Evolutionary conservation across 1,140 invertebrate genomes (phyloP).

Genomic region (Apis mellifera): Amel_HAv3.1 CM009946.2:3775501-3776000

Average conservation of each 20-base stretch:
- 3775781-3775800: conserved; percentile 56
- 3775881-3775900: conserved; percentile 75
- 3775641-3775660: no score
- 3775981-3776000: conserved; percentile 73
- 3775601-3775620: no score
- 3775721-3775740: no score
- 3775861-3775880: conserved; percentile 52
- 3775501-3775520: conserved; percentile 35
- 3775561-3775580: not conserved
- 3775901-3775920: conserved; percentile 66
- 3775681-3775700: no score
- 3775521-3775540: conserved; percentile 31
- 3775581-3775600: no score
- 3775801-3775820: conserved; percentile 48
- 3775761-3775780: conserved; percentile 48
- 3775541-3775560: conserved; percentile 28
- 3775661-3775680: no score
- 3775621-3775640: no score
- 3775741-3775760: conserved; percentile 16
- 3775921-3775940: conserved; percentile 76
- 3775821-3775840: conserved; percentile 51
- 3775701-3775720: not conserved
- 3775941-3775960: conserved; percentile 76
- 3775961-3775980: conserved; percentile 78
- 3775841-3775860: conserved; percentile 42